Base-by-base conservation (phyloP, 2,888 invertebrate species). In the Dexiosoma caninum region DNA sequence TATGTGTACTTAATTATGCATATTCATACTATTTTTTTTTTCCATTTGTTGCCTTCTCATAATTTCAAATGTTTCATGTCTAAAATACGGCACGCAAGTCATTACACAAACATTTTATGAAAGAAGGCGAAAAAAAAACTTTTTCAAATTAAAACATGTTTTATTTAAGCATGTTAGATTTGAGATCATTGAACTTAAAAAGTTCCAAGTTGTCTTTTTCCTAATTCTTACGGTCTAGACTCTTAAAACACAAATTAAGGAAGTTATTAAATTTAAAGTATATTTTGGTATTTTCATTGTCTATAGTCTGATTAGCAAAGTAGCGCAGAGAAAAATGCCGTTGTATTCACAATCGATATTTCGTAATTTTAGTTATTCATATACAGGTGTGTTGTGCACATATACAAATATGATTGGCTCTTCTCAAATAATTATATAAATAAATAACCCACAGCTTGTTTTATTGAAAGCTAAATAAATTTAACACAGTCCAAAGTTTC, bases 1-100 rank as follows among this genome's bases (percentile, higher is more conserved):
- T 72, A 37, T 72, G 67, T 67, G 71, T 35, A 53, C 81, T 81
- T 77, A 81, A 81, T 81, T 81, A 74, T 77, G 69, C 37, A 72
- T 64, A 46, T 62, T 62, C 37, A 12, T 21, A 30, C 19, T 27
- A 21, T 5, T 75, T 42, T 40, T 42, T 55, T 30, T 23, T 27
- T 44, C 37, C 23, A 40, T 42, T 51, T 55, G 37, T 23, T 27
- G 51, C 37, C 23, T 46, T 42, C 44, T 67, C 32, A 71, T 51
- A 42, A 64, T 35, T 49, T 57, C 23, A 57, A 57, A 78, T 60
- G 14, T 53, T n/a, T 35, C 42, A 35, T 64, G 40, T 51, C 49
- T 51, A 35, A 71, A 64, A 59, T 59, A 59, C 42, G 32, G 12
- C 10, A 49, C 12, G 7, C 9, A 32, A 70, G 27, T 37, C 32